Evolutionary conservation across 92 coral and sea anemone species (phyloP).

Genomic region (Porites rus): DNA sequence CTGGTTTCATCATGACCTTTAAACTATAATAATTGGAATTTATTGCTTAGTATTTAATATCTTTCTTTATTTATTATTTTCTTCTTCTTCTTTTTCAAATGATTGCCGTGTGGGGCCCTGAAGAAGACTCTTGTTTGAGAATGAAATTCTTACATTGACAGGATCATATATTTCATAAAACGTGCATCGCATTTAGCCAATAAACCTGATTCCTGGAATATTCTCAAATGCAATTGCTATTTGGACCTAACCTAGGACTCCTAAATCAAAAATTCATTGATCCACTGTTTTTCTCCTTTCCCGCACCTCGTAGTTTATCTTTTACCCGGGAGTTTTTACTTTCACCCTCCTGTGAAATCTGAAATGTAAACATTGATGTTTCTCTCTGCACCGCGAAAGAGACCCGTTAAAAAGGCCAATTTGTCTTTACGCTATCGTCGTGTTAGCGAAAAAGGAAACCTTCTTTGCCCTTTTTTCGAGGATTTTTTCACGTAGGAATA

Average conservation of each 20-base stretch:
- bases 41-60: conserved; percentile 3
- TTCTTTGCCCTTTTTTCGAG: neutral
- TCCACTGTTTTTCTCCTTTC: no score
- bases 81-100: no score
- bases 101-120: conserved; percentile 2
- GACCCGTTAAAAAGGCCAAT: neutral
- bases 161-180: no score
- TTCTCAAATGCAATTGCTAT: no score
- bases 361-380: neutral
- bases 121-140: neutral
- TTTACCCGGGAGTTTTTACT: no score
- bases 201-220: no score
- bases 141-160: no score
- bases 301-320: no score
- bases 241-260: no score
- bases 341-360: neutral
- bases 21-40: neutral
- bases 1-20: conserved; percentile 7
- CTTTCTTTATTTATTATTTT: neutral
- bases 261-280: no score
- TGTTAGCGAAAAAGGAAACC: neutral
- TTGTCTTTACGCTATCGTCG: neutral
- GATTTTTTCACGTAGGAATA: no score
- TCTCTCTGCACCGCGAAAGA: neutral
- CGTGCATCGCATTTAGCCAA: no score